Percentiles rank a stretch among this genome's conserved stretches.
phyloP scores from a whole-genome alignment of 2,113 vertebrate genomes.

The Epinephelus moara region DNA sequence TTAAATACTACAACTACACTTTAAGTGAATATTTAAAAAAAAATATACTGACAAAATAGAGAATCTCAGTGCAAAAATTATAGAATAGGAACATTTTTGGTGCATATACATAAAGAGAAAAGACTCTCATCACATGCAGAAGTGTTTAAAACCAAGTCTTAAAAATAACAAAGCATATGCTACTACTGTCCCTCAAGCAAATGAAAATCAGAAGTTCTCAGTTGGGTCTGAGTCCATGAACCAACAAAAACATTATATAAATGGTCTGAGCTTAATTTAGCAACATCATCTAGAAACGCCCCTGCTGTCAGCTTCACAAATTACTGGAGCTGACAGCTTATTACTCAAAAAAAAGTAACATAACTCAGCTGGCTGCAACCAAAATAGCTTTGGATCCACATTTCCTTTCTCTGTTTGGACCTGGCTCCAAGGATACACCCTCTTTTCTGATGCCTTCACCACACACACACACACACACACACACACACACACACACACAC shows the following conservation, averaged over 20 bases:
- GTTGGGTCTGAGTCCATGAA: not conserved
- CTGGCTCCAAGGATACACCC: constrained; percentile 31
- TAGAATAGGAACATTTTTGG: too few relatives aligned
- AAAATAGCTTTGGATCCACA: constrained; percentile 49
- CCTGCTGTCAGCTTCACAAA: constrained; percentile 4
- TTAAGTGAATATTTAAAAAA: too few relatives aligned
- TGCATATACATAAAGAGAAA: too few relatives aligned
- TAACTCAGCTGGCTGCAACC: constrained; percentile 19
- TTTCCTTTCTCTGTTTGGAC: constrained; percentile 38
- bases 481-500: not conserved
- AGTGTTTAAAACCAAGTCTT: not conserved
- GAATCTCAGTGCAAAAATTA: too few relatives aligned
- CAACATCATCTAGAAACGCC: not conserved
- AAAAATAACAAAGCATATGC: not conserved
- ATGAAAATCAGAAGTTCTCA: not conserved
- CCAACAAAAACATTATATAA: not conserved
- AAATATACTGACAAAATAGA: too few relatives aligned
- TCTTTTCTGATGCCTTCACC: constrained; percentile 27
- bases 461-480: constrained; percentile 11
- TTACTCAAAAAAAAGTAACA: not conserved
- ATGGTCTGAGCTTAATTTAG: not conserved
- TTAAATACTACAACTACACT: too few relatives aligned
- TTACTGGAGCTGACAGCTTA: not conserved
- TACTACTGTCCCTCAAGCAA: not conserved
- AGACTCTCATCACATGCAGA: not conserved